Conservation (phyloP, 2,797 vertebrate genomes). For the Neosalanx taihuensis region DNA sequence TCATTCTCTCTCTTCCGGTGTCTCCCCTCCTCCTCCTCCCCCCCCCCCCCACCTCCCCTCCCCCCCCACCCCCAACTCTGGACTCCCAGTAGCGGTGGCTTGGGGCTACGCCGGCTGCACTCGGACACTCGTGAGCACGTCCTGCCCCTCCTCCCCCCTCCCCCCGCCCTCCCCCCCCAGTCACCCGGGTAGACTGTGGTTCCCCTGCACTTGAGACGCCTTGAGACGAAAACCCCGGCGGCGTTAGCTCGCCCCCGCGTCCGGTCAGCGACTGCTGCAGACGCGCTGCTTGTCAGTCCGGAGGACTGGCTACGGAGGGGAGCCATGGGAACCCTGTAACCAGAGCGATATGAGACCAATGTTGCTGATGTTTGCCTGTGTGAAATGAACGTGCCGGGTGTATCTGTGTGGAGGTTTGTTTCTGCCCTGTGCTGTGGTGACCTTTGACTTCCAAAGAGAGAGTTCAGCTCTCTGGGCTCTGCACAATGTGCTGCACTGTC, state of each 20-base stretch:
- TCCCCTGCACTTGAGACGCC: constrained; percentile 44
- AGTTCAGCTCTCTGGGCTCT: constrained; percentile 59
- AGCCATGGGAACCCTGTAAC: constrained; percentile 6
- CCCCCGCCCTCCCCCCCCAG: constrained; percentile 27
- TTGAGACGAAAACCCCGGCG: background rate
- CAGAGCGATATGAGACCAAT: constrained; percentile 39
- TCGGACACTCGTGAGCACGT: constrained; percentile 43
- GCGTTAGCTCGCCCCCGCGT: background rate
- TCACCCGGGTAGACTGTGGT: constrained; percentile 38
- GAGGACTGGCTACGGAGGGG: too few species aligned
- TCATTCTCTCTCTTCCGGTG: background rate
- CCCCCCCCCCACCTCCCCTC: too few species aligned
- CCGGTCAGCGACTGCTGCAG: constrained; percentile 50
- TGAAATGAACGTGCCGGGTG: constrained; percentile 15
- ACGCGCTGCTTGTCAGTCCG: constrained; percentile 55
- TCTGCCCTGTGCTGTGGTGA: constrained; percentile 66
- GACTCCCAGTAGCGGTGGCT: constrained; percentile 47
- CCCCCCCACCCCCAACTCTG: constrained; percentile 27
- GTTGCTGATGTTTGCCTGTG: constrained; percentile 55
- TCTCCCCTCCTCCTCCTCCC: background rate
- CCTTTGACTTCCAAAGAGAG: constrained; percentile 67
- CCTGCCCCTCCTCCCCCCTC: constrained; percentile 18
- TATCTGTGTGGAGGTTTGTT: constrained; percentile 35
- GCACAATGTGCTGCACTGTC: constrained; percentile 60
- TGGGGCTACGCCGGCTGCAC: constrained; percentile 37